A percentile compares a stretch with the other conserved stretches of the same genome.
phyloP scores from a whole-genome alignment of 1,140 invertebrate species.

The Dendroctonus valens region DNA sequence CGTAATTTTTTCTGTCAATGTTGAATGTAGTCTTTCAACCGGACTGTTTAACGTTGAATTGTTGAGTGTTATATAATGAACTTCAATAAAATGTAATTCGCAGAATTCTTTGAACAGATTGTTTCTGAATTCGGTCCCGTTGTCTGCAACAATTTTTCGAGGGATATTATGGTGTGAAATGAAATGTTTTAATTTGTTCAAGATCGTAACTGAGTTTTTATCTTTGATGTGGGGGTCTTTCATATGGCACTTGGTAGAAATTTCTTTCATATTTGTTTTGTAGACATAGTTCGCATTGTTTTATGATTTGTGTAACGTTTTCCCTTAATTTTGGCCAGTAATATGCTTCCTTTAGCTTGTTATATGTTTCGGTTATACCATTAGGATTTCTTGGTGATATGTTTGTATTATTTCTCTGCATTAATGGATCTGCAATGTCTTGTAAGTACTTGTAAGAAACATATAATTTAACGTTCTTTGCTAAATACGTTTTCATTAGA shows the following conservation, averaged over 20 bases:
- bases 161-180: slow-evolving; percentile 23
- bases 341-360: slow-evolving; percentile 28
- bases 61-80: slow-evolving; percentile 28
- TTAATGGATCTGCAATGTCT: slow-evolving; percentile 9
- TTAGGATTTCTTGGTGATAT: slow-evolving; percentile 32
- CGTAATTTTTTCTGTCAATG: slow-evolving; percentile 32
- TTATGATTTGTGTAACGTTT: slow-evolving; percentile 21
- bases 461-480: no score
- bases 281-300: slow-evolving; percentile 34
- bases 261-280: slow-evolving; percentile 33
- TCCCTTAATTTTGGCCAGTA: slow-evolving; percentile 32
- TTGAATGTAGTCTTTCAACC: slow-evolving; percentile 38
- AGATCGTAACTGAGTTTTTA: slow-evolving; percentile 17
- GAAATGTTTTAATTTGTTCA: slow-evolving; percentile 14
- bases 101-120: slow-evolving; percentile 37
- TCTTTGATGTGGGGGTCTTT: slow-evolving; percentile 13
- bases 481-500: no score
- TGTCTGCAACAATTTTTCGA: slow-evolving; percentile 31
- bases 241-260: slow-evolving; percentile 22
- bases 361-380: slow-evolving; percentile 31
- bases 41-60: slow-evolving; percentile 32
- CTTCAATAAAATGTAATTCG: slow-evolving; percentile 32
- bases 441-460: neutral
- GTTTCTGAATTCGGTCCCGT: slow-evolving; percentile 38
- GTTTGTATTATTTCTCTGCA: slow-evolving; percentile 18